A percentile compares a stretch with the other conserved stretches of the same genome.
Evolutionary conservation across 2,888 invertebrate genomes (phyloP).

Genomic region (Strigamia maritima): DNA sequence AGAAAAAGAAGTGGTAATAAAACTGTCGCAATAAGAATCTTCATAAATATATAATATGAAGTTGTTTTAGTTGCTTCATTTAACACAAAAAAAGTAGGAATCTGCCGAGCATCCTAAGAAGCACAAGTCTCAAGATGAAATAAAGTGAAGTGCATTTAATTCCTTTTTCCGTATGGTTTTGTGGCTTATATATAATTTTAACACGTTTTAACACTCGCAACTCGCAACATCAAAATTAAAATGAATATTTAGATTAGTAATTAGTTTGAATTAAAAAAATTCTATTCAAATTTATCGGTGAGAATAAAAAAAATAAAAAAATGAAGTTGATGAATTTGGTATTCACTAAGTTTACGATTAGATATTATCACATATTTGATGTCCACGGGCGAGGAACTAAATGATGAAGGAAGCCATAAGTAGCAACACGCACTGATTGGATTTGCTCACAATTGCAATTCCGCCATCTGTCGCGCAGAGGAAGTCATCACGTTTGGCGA

Average conservation of each 20-base stretch:
- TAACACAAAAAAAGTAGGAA: neutral
- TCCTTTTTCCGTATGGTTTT: too few species aligned
- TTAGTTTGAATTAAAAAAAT: too few species aligned
- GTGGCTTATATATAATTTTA: too few species aligned
- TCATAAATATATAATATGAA: neutral
- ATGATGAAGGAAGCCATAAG: constrained; percentile 4
- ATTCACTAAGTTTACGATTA: neutral
- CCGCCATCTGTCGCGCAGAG: constrained; percentile 9
- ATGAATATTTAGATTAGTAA: too few species aligned
- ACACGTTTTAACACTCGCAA: too few species aligned
- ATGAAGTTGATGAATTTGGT: neutral
- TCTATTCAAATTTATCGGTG: too few species aligned
- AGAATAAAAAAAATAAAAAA: too few species aligned
- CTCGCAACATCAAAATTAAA: too few species aligned
- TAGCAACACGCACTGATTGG: constrained; percentile 15
- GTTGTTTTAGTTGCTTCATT: neutral
- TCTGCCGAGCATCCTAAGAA: neutral
- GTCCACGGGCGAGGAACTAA: neutral
- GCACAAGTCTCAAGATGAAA: neutral
- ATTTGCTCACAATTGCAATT: constrained; percentile 28
- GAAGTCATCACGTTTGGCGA: constrained; percentile 1
- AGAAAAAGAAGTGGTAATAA: neutral
- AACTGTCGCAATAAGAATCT: neutral
- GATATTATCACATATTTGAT: neutral
- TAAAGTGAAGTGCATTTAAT: too few species aligned